Base-by-base conservation (phyloP, 2,113 vertebrate species). In the Brachyistius frenatus region DNA sequence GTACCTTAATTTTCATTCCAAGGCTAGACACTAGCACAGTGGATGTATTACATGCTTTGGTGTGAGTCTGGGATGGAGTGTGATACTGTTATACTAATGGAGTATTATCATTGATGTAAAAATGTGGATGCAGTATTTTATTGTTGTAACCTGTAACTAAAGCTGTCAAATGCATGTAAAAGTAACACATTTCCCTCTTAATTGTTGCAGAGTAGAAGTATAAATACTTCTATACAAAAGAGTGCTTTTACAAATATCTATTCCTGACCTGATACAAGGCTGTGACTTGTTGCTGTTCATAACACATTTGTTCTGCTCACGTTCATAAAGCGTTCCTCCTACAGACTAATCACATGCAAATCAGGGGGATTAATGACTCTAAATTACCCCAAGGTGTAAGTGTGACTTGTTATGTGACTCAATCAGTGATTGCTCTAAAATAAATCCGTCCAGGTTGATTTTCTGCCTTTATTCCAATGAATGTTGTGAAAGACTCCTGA, bases 301-400 rank as follows among this genome's bases (percentile, higher is more conserved):
- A 58, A 36, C 64, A 56, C 52, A 32, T 71, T 74, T 62, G 15
- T 16, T 39, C 66, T 23, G 36, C 32, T 10, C 14, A 49, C 36
- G 60, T 69, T 60, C 35, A 23, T 3, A 5, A 52, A 37, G 69
- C 61, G 80, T 81, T 80, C 76, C 81, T 76, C 64, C 61, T 52
- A 53, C 46, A 32, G 33, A 54, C 60, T 73, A 76, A 82, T 80
- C 65, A 57, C 76, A 87, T 87, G 76, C 78, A 86, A 89, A 89
- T 86, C 67, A 77, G 52, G 31, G 16, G 78, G 73, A 88, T 87
- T 84, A 84, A 88, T 81, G 83, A 79, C 67, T 84, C 65, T 67
- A 74, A 87, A 88, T 86, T 79, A 86, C 66, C 84, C 66, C 66
- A 63, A 82, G 70, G 76, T 80, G 57, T 44, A 67, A 83, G 50